Conservation (phyloP, 2,888 invertebrate genomes). For the Muschampia staudingeri region DNA sequence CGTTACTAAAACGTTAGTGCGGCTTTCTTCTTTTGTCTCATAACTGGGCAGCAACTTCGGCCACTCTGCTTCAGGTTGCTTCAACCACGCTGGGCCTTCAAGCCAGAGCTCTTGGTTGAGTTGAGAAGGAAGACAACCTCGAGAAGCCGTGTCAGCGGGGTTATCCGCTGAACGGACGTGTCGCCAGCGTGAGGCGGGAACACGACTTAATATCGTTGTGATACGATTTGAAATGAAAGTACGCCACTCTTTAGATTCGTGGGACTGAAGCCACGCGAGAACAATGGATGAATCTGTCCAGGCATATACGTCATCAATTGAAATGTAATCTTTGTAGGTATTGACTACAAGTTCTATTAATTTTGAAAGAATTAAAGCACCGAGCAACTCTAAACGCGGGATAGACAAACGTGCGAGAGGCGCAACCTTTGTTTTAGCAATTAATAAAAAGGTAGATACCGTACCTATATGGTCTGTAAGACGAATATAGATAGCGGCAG, state of each 20-base stretch:
- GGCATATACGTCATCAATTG: not conserved
- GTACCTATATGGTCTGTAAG: not conserved
- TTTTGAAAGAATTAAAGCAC: slow-evolving; percentile 1
- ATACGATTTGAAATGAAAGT: slow-evolving; percentile 21
- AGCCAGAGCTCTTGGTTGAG: not conserved
- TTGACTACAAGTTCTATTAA: slow-evolving; percentile 17
- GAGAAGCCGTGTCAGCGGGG: slow-evolving; percentile 7
- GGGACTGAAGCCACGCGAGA: not conserved
- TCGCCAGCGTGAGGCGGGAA: slow-evolving; percentile 14
- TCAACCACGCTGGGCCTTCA: slow-evolving; percentile 10
- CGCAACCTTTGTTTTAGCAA: slow-evolving; percentile 10
- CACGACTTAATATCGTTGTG: not conserved
- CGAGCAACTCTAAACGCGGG: slow-evolving; percentile 13
- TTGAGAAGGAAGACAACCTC: slow-evolving; percentile 1
- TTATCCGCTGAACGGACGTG: slow-evolving; percentile 17
- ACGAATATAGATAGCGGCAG: not conserved
- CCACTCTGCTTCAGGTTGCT: not conserved
- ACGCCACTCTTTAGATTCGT: not conserved
- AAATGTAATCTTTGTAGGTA: not conserved
- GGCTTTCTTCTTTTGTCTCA: not conserved
- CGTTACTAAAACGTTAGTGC: not conserved
- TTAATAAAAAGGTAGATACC: not conserved
- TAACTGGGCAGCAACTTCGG: not conserved
- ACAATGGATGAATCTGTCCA: slow-evolving; percentile 22
- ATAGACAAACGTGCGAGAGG: not conserved